These are phyloP conservation scores for Tachina fera DNA, from an alignment of 2,888 invertebrate genomes.

Conservation along the genomic window DNA sequence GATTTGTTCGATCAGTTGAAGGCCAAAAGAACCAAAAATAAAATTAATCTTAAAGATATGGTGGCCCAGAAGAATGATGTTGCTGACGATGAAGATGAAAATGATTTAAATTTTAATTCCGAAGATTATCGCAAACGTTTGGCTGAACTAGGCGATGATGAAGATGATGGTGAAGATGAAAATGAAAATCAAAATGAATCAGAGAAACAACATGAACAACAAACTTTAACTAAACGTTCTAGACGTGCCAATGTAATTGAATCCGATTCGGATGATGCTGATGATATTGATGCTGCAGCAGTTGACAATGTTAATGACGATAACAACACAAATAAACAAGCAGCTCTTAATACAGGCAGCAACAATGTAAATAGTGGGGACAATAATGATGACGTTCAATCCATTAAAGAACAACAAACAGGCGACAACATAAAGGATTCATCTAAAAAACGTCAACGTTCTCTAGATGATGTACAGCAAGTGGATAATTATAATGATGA, in stretches of 20 bases:
- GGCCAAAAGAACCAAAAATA: constrained; percentile 76
- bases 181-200: constrained; percentile 40
- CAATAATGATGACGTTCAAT: constrained; percentile 45
- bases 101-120: constrained; percentile 81
- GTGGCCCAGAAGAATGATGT: constrained; percentile 62
- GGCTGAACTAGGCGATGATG: constrained; percentile 78
- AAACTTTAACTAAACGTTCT: constrained; percentile 75
- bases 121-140: constrained; percentile 81
- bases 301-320: constrained; percentile 65
- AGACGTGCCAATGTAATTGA: constrained; percentile 82
- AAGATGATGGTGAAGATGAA: constrained; percentile 73
- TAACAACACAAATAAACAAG: constrained; percentile 56
- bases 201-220: constrained; percentile 70
- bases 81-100: constrained; percentile 70
- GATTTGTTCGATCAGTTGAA: constrained; percentile 79
- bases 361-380: constrained; percentile 17
- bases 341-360: constrained; percentile 45
- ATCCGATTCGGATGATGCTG: constrained; percentile 80
- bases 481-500: constrained; percentile 72
- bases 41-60: constrained; percentile 77
- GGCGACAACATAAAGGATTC: constrained; percentile 38
- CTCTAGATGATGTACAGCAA: constrained; percentile 47
- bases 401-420: constrained; percentile 44
- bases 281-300: constrained; percentile 58
- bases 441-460: constrained; percentile 70